These are phyloP conservation scores for Argopecten irradians DNA, from an alignment of 1,140 invertebrate species.

Conservation along the genomic window DNA sequence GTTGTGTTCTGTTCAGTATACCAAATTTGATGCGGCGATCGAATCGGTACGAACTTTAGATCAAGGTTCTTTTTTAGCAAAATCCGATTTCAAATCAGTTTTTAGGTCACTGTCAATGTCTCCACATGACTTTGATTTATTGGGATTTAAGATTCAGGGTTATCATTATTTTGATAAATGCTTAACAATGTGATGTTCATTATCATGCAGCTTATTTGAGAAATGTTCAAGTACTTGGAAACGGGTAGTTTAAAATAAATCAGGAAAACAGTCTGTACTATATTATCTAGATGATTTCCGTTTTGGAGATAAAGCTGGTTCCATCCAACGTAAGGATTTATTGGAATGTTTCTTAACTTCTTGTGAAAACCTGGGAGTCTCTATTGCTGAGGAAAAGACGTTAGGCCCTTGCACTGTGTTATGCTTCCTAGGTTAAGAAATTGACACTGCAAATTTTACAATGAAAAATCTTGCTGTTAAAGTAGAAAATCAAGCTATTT, in stretches of 20 bases:
- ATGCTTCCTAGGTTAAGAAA: background rate
- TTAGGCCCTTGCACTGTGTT: background rate
- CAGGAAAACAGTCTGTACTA: background rate
- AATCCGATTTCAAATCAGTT: slow-evolving; percentile 45
- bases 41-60: slow-evolving; percentile 33
- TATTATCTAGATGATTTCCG: background rate
- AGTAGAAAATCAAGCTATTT: background rate
- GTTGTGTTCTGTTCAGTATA: slow-evolving; percentile 33
- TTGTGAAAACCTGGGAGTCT: background rate
- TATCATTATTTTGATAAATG: too few species aligned
- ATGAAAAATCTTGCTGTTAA: background rate
- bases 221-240: too few species aligned
- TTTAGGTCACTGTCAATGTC: slow-evolving; percentile 33
- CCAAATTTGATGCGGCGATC: slow-evolving; percentile 38
- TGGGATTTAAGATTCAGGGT: background rate
- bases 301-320: background rate
- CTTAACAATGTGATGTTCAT: background rate
- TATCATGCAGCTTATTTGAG: background rate
- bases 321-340: background rate
- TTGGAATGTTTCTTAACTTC: background rate
- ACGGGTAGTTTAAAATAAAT: background rate
- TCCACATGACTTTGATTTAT: background rate
- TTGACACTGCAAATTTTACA: background rate
- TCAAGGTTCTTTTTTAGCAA: slow-evolving; percentile 27
- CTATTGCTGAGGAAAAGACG: background rate